Evolutionary conservation across 1,140 invertebrate genomes (phyloP).

Genomic region (Lasioglossum baleicum): DNA sequence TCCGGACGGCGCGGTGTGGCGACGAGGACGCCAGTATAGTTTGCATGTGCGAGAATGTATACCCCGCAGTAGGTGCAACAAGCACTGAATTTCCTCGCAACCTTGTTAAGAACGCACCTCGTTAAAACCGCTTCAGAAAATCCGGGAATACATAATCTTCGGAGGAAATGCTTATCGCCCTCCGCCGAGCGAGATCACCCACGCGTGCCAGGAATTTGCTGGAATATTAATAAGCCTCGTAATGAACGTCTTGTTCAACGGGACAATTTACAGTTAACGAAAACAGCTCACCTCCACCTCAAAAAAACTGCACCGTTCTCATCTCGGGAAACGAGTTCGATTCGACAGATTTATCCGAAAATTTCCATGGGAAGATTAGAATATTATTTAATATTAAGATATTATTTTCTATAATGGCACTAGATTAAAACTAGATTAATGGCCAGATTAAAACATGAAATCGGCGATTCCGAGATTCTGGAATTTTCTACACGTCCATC

Average conservation of each 20-base stretch:
- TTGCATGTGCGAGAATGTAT: slow-evolving; percentile 4
- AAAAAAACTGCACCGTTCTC: too few relatives aligned
- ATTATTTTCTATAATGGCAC: too few relatives aligned
- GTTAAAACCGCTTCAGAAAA: slow-evolving; percentile 35
- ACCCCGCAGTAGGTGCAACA: not conserved
- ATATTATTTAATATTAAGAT: too few relatives aligned
- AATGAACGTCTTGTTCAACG: not conserved
- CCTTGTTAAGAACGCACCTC: slow-evolving; percentile 33
- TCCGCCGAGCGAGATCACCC: not conserved
- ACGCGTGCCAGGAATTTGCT: not conserved
- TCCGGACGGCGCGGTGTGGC: too few relatives aligned
- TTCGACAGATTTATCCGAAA: too few relatives aligned
- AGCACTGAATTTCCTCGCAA: slow-evolving; percentile 24
- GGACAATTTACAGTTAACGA: not conserved
- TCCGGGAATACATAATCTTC: slow-evolving; percentile 31
- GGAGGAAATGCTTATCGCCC: not conserved
- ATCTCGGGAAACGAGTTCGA: too few relatives aligned
- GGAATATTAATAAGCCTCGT: not conserved
- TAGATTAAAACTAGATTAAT: too few relatives aligned
- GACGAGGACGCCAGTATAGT: not conserved
- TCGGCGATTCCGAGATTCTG: too few relatives aligned
- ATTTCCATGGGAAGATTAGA: too few relatives aligned
- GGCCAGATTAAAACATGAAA: too few relatives aligned
- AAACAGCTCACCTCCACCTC: too few relatives aligned
- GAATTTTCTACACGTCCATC: too few relatives aligned